Percentiles rank a stretch among this genome's conserved stretches.
phyloP scores from a whole-genome alignment of 2,113 vertebrate genomes.

The Aphelocoma coerulescens region DNA sequence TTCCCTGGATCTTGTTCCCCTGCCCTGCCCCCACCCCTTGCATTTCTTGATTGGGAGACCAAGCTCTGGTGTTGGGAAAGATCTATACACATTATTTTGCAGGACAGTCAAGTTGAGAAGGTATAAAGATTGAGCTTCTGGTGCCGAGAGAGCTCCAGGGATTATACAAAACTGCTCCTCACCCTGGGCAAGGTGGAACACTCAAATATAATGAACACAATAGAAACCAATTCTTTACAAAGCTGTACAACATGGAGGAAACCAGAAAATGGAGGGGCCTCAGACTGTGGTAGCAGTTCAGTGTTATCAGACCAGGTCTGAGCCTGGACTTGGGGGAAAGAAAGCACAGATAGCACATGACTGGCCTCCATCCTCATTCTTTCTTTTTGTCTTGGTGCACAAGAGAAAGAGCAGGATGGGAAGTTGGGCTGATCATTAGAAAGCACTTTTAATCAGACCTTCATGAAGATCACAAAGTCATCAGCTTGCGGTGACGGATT shows the following conservation, averaged over 20 bases:
- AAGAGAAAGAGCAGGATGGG: neutral
- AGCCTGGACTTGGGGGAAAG: neutral
- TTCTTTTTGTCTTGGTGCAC: neutral
- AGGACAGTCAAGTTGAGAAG: neutral
- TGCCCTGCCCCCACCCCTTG: neutral
- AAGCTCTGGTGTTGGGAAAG: neutral
- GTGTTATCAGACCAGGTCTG: neutral
- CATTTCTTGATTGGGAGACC: neutral
- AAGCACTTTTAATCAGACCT: slow-evolving; percentile 66
- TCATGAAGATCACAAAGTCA: slow-evolving; percentile 70
- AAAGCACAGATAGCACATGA: neutral
- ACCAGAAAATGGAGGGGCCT: neutral
- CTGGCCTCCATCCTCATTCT: neutral
- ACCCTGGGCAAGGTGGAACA: neutral
- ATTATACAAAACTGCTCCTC: neutral
- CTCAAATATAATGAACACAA: neutral
- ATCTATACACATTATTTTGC: neutral
- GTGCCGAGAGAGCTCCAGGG: neutral
- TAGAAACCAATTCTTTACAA: neutral
- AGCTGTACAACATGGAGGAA: neutral
- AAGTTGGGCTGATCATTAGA: slow-evolving; percentile 54
- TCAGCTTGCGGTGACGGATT: slow-evolving; percentile 57
- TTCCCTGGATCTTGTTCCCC: neutral
- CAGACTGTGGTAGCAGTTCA: neutral
- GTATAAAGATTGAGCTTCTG: neutral